Conservation (phyloP, 2,797 vertebrate genomes). For the Rhyacichthys aspro region DNA sequence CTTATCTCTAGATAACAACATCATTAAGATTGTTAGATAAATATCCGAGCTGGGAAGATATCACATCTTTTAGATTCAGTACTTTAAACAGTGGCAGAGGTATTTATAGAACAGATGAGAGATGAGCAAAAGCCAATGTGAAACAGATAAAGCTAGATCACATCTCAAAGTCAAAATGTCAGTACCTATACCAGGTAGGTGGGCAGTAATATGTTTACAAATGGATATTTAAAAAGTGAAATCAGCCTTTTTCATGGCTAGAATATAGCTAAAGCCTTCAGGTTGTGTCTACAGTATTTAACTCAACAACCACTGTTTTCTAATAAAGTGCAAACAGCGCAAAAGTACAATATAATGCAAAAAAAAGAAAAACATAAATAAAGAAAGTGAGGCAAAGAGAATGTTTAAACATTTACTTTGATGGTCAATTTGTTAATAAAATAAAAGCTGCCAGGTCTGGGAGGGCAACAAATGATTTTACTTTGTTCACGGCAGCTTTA, state of each 20-base stretch:
- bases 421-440: too few species aligned
- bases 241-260: neutral
- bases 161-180: constrained; percentile 17
- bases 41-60: constrained; percentile 19
- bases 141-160: neutral
- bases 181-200: neutral
- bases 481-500: too few species aligned
- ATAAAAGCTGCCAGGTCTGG: too few species aligned
- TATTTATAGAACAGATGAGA: constrained; percentile 20
- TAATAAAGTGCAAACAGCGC: too few species aligned
- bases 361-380: too few species aligned
- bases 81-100: constrained; percentile 21
- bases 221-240: constrained; percentile 23
- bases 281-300: too few species aligned
- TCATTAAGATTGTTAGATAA: constrained; percentile 53
- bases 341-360: too few species aligned
- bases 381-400: too few species aligned
- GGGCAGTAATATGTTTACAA: constrained; percentile 4
- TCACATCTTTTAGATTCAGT: constrained; percentile 22
- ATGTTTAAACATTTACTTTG: too few species aligned
- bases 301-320: too few species aligned
- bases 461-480: too few species aligned
- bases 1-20: constrained; percentile 54
- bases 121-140: constrained; percentile 10
- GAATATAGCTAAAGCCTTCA: too few species aligned